Evolutionary conservation across 2,797 vertebrate genomes (phyloP).

Genomic region (Valencia hispanica): DNA sequence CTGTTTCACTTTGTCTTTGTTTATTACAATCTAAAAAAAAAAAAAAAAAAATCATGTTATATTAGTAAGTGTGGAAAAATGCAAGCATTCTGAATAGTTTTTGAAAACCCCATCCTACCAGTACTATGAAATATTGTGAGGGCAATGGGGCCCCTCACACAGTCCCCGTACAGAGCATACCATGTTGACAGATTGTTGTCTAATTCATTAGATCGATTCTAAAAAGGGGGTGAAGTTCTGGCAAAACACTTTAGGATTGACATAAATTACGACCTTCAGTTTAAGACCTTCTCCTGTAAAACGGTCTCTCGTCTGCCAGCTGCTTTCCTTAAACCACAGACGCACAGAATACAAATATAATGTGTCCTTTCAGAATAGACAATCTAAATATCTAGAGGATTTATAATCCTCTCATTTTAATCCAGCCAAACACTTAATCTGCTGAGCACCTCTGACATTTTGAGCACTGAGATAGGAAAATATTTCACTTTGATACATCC

Average conservation of each 20-base stretch:
- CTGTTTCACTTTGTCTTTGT: too few relatives aligned
- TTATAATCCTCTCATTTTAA: conserved; percentile 63
- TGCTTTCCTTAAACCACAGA: conserved; percentile 32
- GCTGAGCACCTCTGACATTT: conserved; percentile 47
- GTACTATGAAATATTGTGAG: neutral
- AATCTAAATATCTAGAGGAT: conserved; percentile 48
- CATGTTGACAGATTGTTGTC: neutral
- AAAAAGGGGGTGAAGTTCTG: neutral
- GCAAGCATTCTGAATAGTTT: too few relatives aligned
- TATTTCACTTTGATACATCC: conserved; percentile 16
- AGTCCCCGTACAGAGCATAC: neutral
- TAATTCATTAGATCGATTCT: neutral
- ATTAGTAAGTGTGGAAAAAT: neutral
- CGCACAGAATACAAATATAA: conserved; percentile 16
- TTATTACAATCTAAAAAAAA: neutral
- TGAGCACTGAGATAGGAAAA: conserved; percentile 24
- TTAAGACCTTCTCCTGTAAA: conserved; percentile 25
- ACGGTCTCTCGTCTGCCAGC: conserved; percentile 17
- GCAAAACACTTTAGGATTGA: neutral
- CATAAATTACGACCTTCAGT: conserved; percentile 17
- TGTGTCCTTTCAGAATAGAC: conserved; percentile 42
- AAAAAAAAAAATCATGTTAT: neutral
- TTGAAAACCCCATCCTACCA: neutral
- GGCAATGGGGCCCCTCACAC: neutral
- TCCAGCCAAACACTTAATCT: conserved; percentile 57